Evolutionary conservation across 2,113 vertebrate species (phyloP).

Genomic region (Alouatta palliata): DNA sequence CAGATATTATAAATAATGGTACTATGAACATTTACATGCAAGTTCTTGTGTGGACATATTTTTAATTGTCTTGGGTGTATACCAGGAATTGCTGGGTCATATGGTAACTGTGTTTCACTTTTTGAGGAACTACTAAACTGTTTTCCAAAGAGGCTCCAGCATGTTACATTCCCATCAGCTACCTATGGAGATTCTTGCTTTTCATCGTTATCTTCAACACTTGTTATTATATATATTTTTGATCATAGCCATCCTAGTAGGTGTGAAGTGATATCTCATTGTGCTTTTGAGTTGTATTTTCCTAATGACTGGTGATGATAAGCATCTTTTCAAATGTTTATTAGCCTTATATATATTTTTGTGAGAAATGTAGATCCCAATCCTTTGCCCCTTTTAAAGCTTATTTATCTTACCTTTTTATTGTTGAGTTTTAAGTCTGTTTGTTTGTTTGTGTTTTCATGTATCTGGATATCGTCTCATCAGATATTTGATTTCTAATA

Average conservation of each 20-base stretch:
- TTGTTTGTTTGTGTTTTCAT: not conserved
- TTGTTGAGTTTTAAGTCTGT: not conserved
- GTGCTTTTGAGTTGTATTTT: not conserved
- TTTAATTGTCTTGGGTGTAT: not conserved
- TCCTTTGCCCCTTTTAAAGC: not conserved
- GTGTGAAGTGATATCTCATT: not conserved
- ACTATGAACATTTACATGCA: not conserved
- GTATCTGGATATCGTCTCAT: not conserved
- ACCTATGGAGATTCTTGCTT: not conserved
- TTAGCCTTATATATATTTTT: not conserved
- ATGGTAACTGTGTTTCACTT: not conserved
- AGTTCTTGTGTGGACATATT: not conserved
- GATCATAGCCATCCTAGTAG: not conserved
- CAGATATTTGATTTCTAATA: not conserved
- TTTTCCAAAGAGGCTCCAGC: not conserved
- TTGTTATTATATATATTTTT: not conserved
- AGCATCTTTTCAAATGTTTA: not conserved
- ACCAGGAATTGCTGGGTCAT: not conserved
- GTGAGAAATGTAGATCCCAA: not conserved
- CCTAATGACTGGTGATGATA: not conserved
- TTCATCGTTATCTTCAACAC: not conserved
- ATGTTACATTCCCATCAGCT: not conserved
- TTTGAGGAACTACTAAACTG: not conserved
- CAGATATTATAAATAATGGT: not conserved
- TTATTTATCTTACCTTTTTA: not conserved